These are phyloP conservation scores for Callithrix jacchus DNA, from an alignment of 2,113 vertebrate genomes.

Conservation along the genomic window DNA sequence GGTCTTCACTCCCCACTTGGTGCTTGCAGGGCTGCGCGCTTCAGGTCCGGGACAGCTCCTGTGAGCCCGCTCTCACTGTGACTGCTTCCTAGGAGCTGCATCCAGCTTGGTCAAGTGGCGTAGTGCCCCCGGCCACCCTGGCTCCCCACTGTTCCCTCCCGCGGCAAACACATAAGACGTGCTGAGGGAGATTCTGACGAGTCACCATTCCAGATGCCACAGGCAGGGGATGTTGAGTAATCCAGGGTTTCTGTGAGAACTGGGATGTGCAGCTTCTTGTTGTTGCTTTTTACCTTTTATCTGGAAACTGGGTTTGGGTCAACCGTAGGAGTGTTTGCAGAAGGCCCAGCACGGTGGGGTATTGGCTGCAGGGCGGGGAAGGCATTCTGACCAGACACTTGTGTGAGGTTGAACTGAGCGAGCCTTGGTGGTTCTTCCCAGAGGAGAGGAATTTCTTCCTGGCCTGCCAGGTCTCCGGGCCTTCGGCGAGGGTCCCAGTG, in stretches of 20 bases:
- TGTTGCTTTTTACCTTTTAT: not conserved
- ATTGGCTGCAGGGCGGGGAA: not conserved
- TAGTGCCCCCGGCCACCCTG: rapidly evolving
- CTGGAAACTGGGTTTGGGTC: conserved; percentile 61
- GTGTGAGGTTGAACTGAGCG: not conserved
- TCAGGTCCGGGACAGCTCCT: not conserved
- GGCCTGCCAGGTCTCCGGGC: not conserved
- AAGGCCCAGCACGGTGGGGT: conserved; percentile 35
- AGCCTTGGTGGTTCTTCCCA: conserved; percentile 8
- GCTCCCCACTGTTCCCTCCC: not conserved
- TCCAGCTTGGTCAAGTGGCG: not conserved
- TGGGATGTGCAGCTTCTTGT: not conserved
- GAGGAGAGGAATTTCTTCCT: not conserved
- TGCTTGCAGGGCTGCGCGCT: not conserved
- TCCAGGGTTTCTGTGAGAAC: not conserved
- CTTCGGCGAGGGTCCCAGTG: rapidly evolving
- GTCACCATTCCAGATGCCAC: conserved; percentile 1
- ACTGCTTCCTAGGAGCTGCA: not conserved
- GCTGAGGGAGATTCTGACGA: not conserved
- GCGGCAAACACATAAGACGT: not conserved
- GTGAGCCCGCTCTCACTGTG: not conserved
- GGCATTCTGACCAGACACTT: not conserved
- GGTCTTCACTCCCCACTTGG: rapidly evolving
- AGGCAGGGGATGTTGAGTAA: not conserved
- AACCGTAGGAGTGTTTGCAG: conserved; percentile 36